Evolutionary conservation across 2,113 vertebrate species (phyloP).

Genomic region (Tachysurus fulvidraco): DNA sequence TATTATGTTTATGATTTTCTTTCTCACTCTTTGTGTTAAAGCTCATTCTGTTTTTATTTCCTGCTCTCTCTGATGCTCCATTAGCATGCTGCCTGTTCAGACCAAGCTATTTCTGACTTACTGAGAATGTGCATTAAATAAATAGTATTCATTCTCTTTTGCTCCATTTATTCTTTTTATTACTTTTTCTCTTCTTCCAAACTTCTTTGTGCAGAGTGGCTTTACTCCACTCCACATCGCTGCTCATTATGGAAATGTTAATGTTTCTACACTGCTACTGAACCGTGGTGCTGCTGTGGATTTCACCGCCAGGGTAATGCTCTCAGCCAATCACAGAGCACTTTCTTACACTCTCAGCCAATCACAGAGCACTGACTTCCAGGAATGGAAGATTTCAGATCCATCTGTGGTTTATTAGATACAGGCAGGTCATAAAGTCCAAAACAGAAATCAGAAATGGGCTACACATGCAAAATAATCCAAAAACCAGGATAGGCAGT

Average conservation of each 20-base stretch:
- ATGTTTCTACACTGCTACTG: constrained; percentile 96
- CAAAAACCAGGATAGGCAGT: too few relatives aligned
- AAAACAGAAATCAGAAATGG: too few relatives aligned
- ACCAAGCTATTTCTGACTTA: not conserved
- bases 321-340: constrained; percentile 31
- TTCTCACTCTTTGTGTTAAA: constrained; percentile 41
- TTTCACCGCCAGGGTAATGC: constrained; percentile 91
- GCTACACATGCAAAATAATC: too few relatives aligned
- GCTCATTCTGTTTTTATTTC: constrained; percentile 11
- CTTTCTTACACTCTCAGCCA: not conserved
- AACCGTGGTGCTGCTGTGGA: constrained; percentile 96
- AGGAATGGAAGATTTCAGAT: too few relatives aligned
- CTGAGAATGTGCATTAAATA: not conserved
- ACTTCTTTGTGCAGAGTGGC: constrained; percentile 81
- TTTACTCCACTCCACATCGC: constrained; percentile 97
- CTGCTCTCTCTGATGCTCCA: constrained; percentile 40
- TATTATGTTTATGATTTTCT: constrained; percentile 24
- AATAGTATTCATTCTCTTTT: not conserved
- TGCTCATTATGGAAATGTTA: constrained; percentile 90
- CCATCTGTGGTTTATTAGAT: too few relatives aligned
- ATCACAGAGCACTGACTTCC: not conserved
- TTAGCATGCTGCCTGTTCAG: constrained; percentile 54
- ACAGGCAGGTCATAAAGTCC: too few relatives aligned
- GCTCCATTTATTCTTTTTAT: constrained; percentile 4
- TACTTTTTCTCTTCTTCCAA: constrained; percentile 29